A percentile compares a stretch with the other conserved stretches of the same genome.
These are phyloP conservation scores for Peromyscus polionotus DNA, from an alignment of 2,113 vertebrate species.

Conservation along the genomic window DNA sequence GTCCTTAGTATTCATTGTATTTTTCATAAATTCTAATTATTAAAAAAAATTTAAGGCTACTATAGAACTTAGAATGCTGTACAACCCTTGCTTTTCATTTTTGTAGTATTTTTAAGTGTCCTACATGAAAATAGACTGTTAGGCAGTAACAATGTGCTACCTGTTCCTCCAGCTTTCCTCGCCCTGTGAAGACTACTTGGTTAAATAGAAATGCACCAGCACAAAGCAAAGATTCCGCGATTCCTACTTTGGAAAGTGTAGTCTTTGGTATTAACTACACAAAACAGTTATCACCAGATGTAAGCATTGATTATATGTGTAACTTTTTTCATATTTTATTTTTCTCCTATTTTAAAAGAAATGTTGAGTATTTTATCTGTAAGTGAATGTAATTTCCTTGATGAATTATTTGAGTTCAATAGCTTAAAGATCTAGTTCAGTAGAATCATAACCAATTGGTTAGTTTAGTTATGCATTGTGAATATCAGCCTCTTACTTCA, in stretches of 20 bases:
- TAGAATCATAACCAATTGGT: slow-evolving; percentile 20
- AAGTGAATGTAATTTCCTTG: slow-evolving; percentile 32
- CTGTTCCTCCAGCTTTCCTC: slow-evolving; percentile 92
- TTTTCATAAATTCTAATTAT: slow-evolving; percentile 56
- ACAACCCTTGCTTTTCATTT: slow-evolving; percentile 53
- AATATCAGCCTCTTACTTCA: slow-evolving; percentile 35
- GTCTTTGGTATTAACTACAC: slow-evolving; percentile 97
- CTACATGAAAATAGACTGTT: neutral
- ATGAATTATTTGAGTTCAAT: slow-evolving; percentile 43
- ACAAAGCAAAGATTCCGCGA: slow-evolving; percentile 95
- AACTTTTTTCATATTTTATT: slow-evolving; percentile 34
- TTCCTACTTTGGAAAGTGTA: slow-evolving; percentile 96
- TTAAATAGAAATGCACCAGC: slow-evolving; percentile 97
- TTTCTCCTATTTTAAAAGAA: slow-evolving; percentile 61
- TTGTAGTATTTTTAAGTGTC: neutral
- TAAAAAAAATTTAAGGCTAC: slow-evolving; percentile 32
- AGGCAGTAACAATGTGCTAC: slow-evolving; percentile 31
- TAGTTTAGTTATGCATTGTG: slow-evolving; percentile 45
- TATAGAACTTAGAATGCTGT: slow-evolving; percentile 49
- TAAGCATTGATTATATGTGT: slow-evolving; percentile 87
- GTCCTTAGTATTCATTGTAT: neutral
- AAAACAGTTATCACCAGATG: slow-evolving; percentile 96
- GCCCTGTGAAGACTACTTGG: slow-evolving; percentile 97
- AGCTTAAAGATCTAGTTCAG: slow-evolving; percentile 41
- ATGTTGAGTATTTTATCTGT: slow-evolving; percentile 54